Evolutionary conservation across 2,888 invertebrate species (phyloP), one percentile per base, ranked within the genome.

Genomic region (Micropterix aruncella): DNA sequence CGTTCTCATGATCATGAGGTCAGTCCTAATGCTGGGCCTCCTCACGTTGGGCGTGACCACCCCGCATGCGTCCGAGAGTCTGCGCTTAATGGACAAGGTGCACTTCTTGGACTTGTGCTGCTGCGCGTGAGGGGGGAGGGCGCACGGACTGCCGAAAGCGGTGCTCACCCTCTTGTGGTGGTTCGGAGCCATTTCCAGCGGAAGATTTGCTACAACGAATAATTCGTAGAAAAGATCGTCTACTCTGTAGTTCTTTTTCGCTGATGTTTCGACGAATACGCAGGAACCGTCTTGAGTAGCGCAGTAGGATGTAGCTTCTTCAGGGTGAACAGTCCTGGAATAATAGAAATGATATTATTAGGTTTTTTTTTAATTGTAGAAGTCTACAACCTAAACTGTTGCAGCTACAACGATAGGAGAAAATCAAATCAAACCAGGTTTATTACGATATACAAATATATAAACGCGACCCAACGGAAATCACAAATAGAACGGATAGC

Each of bases 21-120:
- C 91, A 3, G 90, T 91, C 49, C 90, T 74, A 51, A 92, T 87
- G 62, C 88, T 88, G 19, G 91, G 91, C 40, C 91, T 71, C 43
- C 90, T 71, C 1, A 86, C 90, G 58, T 89, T 89, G 2, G 89
- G 87, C n/a, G 88, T 85, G 16, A 90, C 86, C 3, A 89, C 87
- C 3, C 90, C 90, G 56, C 88, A 89, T 2, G 90, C 90, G 57
- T 90, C 90, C 51, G 88, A 89, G 52, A 89, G 66, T 43, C 87
- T 74, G 47, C 88, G 72, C 54, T 89, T 85, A 50, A 90, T 86
- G 40, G 87, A 86, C 44, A 90, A 68, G 2, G 85, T 83, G 55
- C 83, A 82, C 61, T 80, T 82, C 59, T 83, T 83, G 56, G 76
- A 74, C 54, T 77, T 73, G 38, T 74, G 70, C 49, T 78, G 77